Base-by-base conservation (phyloP, 2,888 invertebrate species). In the Ctena decussata region DNA sequence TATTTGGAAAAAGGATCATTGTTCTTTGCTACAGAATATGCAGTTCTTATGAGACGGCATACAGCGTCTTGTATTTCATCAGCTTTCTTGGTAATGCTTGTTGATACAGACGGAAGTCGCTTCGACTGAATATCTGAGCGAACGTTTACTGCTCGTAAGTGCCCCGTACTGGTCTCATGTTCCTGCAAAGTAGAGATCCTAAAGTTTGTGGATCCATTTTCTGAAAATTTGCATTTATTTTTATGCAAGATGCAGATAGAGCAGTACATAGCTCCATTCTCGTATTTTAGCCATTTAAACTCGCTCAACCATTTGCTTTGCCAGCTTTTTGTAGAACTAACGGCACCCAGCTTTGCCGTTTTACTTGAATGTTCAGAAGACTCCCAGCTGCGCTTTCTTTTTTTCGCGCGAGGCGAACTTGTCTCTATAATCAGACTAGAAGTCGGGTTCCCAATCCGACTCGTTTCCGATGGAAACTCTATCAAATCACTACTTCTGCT, bases 251-350 rank as follows among this genome's bases (percentile, higher is more conserved):
- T 71, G 46, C 79, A 79, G 1, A 72, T 44, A 12, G 79, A 57
- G 49, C 72, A 79, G 41, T 32, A 79, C 80, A 80, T 80, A 37
- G 74, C 74, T 30, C 74, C 74, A 41, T 80, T 80, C 57, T 80
- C 74, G 24, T 30, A 80, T 57, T 80, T 80, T 37, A 80, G 74
- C 80, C 80, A 80, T 24, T 80, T 80, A 65, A 80, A 80, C 21
- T 73, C 69, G 15, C 39, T 27, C 35, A 44, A 27, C 80, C 80
- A 80, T 18, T n/a, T 30, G n/a, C 12, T 18, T 53, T 72, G 37
- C 27, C 39, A 60, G 11, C 27, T 8, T 30, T 60, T 60, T 18
- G 30, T 30, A 30, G 74, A 74, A 32, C 73, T 46, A 27, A 12
- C 27, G 24, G 32, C 76, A 60, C 46, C 76, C 3, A 12, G 46